Evolutionary conservation across 2,888 invertebrate genomes (phyloP), one percentile per base, ranked within the genome.

Genomic region (Scaptomyza parva): DNA sequence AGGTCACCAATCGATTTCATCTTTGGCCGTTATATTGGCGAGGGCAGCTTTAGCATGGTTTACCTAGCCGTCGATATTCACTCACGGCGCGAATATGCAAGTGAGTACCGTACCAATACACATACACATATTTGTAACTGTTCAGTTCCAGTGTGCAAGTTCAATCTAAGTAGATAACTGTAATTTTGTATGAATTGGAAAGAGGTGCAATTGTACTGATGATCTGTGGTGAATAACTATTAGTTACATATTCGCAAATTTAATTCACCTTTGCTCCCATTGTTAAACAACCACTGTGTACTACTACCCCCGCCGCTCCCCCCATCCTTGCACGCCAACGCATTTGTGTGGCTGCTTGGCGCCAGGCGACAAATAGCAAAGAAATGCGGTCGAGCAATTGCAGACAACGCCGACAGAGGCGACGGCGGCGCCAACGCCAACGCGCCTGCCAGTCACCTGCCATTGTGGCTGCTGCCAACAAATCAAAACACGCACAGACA

Each of bases 1-100:
- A 90, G 90, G 73, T 85, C 91, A 28, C 95, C 97, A 57, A 95
- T 95, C 89, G 98, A 99, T 92, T 99, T 96, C 91, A 96, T 97
- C 88, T 99, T 99, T 93, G 97, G 98, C 62, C 97, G 97, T 93
- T 94, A 96, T 70, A 96, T 99, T 86, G 99, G 99, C 73, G 99
- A 99, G 92, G 99, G 99, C 74, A 98, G 98, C 91, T 99, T 97
- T 92, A 98, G 98, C 87, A 97, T 96, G 66, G 99, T 99, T 53
- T 98, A 97, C 92, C 93, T 98, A 78, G 98, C 97, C 52, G 97
- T 96, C 92, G 98, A 99, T 92, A 95, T 97, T 68, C 96, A 96
- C 90, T 96, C 95, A 58, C 95, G 94, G 88, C 96, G 95, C 89
- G 97, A 98, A 93, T 97, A 95, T 95, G 99, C 99, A 93, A 98